Conservation (phyloP, 2,113 vertebrate species). For the Sciurus niger region DNA sequence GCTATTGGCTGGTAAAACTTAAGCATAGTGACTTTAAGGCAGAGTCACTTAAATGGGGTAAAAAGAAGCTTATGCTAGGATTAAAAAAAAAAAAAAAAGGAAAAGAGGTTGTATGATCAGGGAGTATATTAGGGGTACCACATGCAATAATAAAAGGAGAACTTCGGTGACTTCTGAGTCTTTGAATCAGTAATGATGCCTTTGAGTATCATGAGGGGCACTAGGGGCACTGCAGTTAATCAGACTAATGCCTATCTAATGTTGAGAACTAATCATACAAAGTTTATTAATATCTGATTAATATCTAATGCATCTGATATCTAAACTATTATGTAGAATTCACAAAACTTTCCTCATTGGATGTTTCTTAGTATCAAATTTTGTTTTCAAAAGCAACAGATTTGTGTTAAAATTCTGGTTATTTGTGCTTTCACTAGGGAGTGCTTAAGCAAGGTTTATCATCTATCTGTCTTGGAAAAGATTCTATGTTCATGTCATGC, state of each 20-base stretch:
- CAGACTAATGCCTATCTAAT: neutral
- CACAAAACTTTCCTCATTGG: neutral
- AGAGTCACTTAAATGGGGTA: neutral
- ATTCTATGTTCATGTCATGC: neutral
- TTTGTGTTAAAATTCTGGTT: neutral
- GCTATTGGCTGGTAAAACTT: slow-evolving; percentile 43
- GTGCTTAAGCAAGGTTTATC: neutral
- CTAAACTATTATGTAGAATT: neutral
- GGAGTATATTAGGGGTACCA: neutral
- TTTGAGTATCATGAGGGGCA: neutral
- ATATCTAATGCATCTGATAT: neutral
- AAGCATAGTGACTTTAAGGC: slow-evolving; percentile 21
- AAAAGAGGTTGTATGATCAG: neutral
- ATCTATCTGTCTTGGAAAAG: neutral
- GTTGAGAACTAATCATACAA: too few species aligned
- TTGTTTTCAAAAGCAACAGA: neutral
- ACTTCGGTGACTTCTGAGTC: neutral
- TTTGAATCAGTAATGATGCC: accelerated
- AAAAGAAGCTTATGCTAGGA: neutral
- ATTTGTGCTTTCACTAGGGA: neutral
- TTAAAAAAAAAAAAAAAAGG: neutral
- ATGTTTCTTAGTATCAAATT: neutral
- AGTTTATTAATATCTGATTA: neutral
- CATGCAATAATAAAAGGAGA: neutral
- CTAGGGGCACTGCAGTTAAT: neutral